A percentile compares a stretch with the other conserved stretches of the same genome.
phyloP scores from a whole-genome alignment of 2,113 vertebrate genomes.

The Percopsis transmontana region DNA sequence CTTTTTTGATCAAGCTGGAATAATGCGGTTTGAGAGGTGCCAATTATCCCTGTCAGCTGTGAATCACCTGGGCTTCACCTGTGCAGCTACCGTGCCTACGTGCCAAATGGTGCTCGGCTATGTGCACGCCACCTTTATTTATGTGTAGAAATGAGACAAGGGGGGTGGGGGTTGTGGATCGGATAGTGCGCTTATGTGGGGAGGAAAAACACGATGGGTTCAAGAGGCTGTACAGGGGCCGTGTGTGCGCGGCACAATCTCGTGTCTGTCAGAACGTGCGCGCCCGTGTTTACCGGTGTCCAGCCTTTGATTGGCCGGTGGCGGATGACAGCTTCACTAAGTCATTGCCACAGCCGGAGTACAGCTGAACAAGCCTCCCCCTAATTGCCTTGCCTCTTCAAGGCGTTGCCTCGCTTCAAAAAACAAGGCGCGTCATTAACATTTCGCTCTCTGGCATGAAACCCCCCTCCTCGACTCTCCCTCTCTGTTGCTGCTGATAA shows the following conservation, averaged over 20 bases:
- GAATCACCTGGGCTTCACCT: conserved; percentile 23
- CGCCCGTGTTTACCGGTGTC: conserved; percentile 29
- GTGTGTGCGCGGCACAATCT: not conserved
- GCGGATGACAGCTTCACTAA: conserved; percentile 51
- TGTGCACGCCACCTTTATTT: not conserved
- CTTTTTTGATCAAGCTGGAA: conserved; percentile 59
- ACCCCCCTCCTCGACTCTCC: conserved; percentile 2
- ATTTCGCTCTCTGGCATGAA: not conserved
- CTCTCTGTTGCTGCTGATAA: conserved; percentile 62
- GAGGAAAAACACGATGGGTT: not conserved
- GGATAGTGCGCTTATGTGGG: conserved; percentile 6
- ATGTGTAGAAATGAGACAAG: not conserved
- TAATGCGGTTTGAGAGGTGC: conserved; percentile 57
- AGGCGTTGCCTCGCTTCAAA: conserved; percentile 65
- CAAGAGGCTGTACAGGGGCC: not conserved
- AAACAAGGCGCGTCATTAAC: conserved; percentile 75
- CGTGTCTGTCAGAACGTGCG: not conserved
- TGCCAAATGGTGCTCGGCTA: not conserved
- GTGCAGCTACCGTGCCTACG: conserved; percentile 14
- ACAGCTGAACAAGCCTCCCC: conserved; percentile 60
- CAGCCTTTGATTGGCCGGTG: conserved; percentile 47
- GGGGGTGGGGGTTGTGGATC: not conserved
- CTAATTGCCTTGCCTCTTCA: conserved; percentile 70
- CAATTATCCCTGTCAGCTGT: conserved; percentile 54
- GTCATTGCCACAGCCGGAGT: conserved; percentile 53